These are phyloP conservation scores for Hippoglossus hippoglossus DNA, from an alignment of 2,797 vertebrate genomes.

Conservation along the genomic window DNA sequence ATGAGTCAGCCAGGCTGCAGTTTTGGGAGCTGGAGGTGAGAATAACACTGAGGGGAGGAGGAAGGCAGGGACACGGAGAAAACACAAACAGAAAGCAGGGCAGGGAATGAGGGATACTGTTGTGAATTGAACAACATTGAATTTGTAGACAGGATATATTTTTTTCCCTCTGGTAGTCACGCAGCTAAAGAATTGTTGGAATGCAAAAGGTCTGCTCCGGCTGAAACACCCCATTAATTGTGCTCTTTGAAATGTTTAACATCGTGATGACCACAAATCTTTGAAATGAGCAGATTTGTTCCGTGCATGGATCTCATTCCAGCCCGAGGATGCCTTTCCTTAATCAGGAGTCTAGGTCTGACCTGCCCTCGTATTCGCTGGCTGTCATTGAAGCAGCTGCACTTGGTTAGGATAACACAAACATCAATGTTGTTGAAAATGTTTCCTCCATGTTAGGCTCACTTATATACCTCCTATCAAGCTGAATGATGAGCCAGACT, in stretches of 20 bases:
- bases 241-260: constrained; percentile 65
- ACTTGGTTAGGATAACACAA: constrained; percentile 34
- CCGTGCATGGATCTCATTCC: constrained; percentile 61
- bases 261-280: constrained; percentile 45
- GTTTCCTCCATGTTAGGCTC: constrained; percentile 46
- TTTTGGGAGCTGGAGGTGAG: constrained; percentile 83
- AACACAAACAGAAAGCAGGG: constrained; percentile 59
- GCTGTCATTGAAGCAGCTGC: constrained; percentile 30
- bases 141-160: constrained; percentile 33
- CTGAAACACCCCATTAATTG: constrained; percentile 52
- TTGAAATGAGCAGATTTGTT: constrained; percentile 61
- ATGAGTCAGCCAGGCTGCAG: constrained; percentile 85
- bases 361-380: constrained; percentile 25
- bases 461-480: constrained; percentile 55
- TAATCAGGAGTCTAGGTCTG: constrained; percentile 40
- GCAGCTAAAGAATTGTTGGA: constrained; percentile 46
- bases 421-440: constrained; percentile 47
- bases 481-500: constrained; percentile 63
- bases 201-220: constrained; percentile 37
- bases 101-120: constrained; percentile 52
- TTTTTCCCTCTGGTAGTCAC: constrained; percentile 24
- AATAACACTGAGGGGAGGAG: constrained; percentile 77
- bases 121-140: constrained; percentile 58
- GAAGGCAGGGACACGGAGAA: constrained; percentile 68
- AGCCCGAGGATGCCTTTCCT: constrained; percentile 61